phyloP scores from a whole-genome alignment of 2,113 vertebrate genomes.

The Larimichthys crocea region DNA sequence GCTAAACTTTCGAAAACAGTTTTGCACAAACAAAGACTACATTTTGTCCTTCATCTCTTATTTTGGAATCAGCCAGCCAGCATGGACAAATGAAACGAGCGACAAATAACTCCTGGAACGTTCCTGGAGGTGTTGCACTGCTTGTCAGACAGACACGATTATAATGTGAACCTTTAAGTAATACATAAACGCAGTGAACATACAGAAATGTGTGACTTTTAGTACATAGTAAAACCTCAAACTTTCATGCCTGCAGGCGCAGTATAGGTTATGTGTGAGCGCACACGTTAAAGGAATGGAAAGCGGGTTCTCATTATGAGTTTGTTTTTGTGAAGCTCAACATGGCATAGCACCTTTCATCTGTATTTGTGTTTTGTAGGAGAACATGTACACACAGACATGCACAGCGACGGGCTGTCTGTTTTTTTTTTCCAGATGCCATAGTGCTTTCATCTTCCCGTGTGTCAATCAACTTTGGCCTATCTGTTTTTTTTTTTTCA shows the following conservation, averaged over 20 bases:
- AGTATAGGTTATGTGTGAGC: background rate
- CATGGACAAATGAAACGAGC: background rate
- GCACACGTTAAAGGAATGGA: background rate
- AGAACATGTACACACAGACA: conserved; percentile 42
- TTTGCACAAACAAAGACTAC: background rate
- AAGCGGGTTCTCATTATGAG: background rate
- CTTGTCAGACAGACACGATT: background rate
- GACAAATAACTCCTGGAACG: background rate
- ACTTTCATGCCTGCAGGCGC: background rate
- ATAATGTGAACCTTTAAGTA: background rate
- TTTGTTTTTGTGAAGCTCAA: conserved; percentile 18
- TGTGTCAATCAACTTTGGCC: conserved; percentile 62
- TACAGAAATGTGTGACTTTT: background rate
- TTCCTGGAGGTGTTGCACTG: background rate
- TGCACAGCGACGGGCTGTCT: conserved; percentile 42
- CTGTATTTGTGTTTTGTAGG: conserved; percentile 59
- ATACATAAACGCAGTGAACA: background rate
- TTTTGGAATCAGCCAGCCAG: too few relatives aligned
- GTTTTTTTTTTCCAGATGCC: conserved; percentile 30
- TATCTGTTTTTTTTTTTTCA: conserved; percentile 6
- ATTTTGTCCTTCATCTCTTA: background rate
- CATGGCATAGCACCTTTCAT: conserved; percentile 53
- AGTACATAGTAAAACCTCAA: background rate
- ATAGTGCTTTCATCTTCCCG: conserved; percentile 64
- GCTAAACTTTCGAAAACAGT: background rate